phyloP scores from a whole-genome alignment of 2,113 vertebrate genomes.

The Bolborhynchus lineola region DNA sequence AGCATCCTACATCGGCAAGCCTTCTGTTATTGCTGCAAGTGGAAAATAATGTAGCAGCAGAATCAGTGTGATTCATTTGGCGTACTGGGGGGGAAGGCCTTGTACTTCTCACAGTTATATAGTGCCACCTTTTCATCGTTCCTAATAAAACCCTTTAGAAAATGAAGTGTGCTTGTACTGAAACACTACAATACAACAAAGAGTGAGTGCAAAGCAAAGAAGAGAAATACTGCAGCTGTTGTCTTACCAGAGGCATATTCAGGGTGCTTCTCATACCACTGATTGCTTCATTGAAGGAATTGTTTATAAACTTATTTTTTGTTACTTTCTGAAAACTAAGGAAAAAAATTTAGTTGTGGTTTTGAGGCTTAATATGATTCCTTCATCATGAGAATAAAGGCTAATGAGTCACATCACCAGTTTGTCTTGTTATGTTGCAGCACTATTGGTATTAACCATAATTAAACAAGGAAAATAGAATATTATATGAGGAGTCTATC shows the following conservation, averaged over 20 bases:
- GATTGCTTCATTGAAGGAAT: neutral
- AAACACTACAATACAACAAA: neutral
- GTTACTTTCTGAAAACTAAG: neutral
- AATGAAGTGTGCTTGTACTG: neutral
- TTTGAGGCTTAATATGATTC: neutral
- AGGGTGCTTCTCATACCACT: accelerated
- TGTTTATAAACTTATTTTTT: neutral
- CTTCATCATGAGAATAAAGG: neutral
- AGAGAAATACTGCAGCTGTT: neutral
- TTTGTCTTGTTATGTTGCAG: neutral
- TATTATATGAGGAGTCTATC: neutral
- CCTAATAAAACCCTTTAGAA: neutral
- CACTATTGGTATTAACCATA: neutral
- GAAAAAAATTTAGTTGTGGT: neutral
- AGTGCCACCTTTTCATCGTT: neutral
- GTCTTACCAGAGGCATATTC: neutral
- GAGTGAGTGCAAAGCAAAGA: neutral
- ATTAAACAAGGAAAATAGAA: neutral
- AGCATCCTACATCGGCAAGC: neutral
- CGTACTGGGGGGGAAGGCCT: neutral
- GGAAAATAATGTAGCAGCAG: neutral
- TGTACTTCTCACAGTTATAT: neutral
- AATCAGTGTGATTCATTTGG: neutral
- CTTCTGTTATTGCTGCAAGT: neutral
- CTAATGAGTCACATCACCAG: neutral